Percentiles rank a stretch among this genome's conserved stretches.
Conservation (phyloP, 2,888 invertebrate species). For the Ochlodes sylvanus region DNA sequence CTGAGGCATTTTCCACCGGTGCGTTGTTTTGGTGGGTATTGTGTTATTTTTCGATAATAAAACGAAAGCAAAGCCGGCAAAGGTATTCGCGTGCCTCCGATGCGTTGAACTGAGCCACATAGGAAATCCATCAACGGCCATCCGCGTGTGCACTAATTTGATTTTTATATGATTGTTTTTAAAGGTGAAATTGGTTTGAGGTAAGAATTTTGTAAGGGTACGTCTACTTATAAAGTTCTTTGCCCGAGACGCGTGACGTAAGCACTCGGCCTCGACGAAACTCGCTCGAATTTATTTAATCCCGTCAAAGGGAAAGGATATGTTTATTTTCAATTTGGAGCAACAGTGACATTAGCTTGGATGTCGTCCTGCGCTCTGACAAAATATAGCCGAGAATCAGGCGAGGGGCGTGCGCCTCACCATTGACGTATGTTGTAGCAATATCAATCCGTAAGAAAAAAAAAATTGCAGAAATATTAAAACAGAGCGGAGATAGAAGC, state of each 20-base stretch:
- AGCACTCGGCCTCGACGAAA: conserved; percentile 31
- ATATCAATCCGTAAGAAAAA: neutral
- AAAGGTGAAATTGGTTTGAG: neutral
- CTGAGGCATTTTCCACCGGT: neutral
- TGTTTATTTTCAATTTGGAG: conserved; percentile 38
- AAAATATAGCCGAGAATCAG: conserved; percentile 18
- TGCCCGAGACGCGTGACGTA: conserved; percentile 30
- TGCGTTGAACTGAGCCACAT: conserved; percentile 24
- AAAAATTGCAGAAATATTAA: neutral
- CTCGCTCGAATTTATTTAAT: conserved; percentile 34
- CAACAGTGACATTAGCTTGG: conserved; percentile 33
- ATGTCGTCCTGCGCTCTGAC: conserved; percentile 6
- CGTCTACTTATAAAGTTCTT: conserved; percentile 30
- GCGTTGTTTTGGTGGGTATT: conserved; percentile 11
- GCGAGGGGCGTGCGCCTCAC: conserved; percentile 17
- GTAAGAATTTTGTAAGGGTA: conserved; percentile 3
- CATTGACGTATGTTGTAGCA: neutral
- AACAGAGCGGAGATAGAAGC: no score
- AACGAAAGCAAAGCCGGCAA: conserved; percentile 31
- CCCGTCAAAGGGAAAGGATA: conserved; percentile 36
- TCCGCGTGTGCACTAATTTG: neutral
- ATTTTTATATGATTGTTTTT: neutral
- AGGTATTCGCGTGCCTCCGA: conserved; percentile 28
- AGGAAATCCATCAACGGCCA: conserved; percentile 23
- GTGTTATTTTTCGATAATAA: conserved; percentile 34